Conservation (phyloP, 2,113 vertebrate species). For the Halcyon malimbica region DNA sequence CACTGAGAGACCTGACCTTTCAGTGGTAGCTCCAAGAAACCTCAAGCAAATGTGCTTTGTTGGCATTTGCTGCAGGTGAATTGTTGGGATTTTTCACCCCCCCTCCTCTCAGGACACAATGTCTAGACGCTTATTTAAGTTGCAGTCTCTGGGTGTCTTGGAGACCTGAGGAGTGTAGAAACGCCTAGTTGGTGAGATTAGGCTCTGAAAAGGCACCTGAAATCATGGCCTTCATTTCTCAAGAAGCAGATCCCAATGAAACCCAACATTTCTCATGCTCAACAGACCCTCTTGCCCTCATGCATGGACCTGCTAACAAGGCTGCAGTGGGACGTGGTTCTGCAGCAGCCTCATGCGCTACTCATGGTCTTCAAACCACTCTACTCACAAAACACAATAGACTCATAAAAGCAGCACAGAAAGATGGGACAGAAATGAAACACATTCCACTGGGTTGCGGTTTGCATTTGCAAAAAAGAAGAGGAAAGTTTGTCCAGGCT, state of each 20-base stretch:
- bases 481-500: background rate
- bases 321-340: background rate
- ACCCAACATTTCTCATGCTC: background rate
- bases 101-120: background rate
- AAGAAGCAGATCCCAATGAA: background rate
- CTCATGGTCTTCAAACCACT: background rate
- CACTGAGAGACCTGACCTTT: slow-evolving; percentile 62
- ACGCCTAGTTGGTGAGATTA: background rate
- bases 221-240: background rate
- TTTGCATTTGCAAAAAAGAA: background rate
- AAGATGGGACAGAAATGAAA: slow-evolving; percentile 41
- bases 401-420: background rate
- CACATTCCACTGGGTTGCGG: background rate
- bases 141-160: background rate
- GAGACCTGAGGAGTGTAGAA: background rate
- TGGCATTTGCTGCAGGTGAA: slow-evolving; percentile 33
- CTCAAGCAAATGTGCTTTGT: slow-evolving; percentile 33
- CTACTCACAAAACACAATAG: background rate
- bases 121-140: background rate
- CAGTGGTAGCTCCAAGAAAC: slow-evolving; percentile 44
- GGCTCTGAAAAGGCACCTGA: background rate
- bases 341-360: background rate
- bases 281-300: background rate
- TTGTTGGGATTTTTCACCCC: background rate
- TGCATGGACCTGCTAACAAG: background rate